Conservation (phyloP, 1,140 invertebrate species). For the Drosophila tropicalis region DNA sequence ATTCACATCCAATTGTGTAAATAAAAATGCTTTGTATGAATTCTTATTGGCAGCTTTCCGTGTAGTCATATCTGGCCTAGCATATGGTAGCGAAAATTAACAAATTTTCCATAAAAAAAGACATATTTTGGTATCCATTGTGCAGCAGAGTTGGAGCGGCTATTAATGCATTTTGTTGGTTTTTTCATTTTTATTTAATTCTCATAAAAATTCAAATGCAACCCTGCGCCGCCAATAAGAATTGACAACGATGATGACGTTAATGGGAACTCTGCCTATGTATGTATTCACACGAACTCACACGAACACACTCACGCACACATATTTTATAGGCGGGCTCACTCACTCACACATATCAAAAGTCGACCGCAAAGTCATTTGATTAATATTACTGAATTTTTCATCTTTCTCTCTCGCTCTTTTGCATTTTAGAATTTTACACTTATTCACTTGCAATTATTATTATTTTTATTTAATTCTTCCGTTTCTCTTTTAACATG, state of each 20-base stretch:
- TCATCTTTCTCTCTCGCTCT: conserved; percentile 27
- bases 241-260: conserved; percentile 82
- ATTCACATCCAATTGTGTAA: conserved; percentile 26
- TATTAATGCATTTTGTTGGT: conserved; percentile 13
- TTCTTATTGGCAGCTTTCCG: conserved; percentile 30
- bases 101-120: neutral
- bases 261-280: conserved; percentile 73
- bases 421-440: conserved; percentile 71
- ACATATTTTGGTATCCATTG: neutral
- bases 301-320: conserved; percentile 43
- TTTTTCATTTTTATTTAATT: conserved; percentile 40
- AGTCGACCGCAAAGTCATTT: conserved; percentile 79
- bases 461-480: conserved; percentile 16
- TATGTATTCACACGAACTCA: conserved; percentile 64
- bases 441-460: conserved; percentile 57
- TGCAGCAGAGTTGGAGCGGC: neutral
- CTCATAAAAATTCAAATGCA: conserved; percentile 60
- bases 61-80: neutral
- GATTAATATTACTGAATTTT: conserved; percentile 74
- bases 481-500: conserved; percentile 13
- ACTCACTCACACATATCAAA: conserved; percentile 45
- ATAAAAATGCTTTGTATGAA: conserved; percentile 1
- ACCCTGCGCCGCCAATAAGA: conserved; percentile 78
- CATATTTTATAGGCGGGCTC: conserved; percentile 15
- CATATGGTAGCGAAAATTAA: conserved; percentile 9